phyloP scores from a whole-genome alignment of 2,113 vertebrate species.

The Grammomys surdaster region DNA sequence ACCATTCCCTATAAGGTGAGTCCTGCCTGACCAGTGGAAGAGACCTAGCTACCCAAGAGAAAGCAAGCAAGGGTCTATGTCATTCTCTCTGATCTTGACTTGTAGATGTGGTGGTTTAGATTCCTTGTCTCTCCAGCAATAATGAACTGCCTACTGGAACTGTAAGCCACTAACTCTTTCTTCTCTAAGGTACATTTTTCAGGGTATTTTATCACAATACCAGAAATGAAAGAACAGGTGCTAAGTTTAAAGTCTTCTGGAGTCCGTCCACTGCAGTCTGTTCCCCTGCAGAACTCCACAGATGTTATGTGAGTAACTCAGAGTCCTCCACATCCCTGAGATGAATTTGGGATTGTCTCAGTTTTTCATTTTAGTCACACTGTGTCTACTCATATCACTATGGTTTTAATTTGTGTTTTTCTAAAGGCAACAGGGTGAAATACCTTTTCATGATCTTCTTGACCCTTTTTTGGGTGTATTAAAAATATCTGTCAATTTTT shows the following conservation, averaged over 20 bases:
- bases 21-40: neutral
- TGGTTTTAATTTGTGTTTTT: neutral
- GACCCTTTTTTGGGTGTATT: neutral
- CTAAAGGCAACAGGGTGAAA: neutral
- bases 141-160: neutral
- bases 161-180: neutral
- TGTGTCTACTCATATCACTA: neutral
- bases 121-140: neutral
- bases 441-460: neutral
- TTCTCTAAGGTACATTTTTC: neutral
- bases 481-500: slow-evolving; percentile 24
- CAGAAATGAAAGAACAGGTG: neutral
- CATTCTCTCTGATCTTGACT: neutral
- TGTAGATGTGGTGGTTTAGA: neutral
- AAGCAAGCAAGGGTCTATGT: neutral
- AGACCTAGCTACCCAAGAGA: neutral
- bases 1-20: neutral
- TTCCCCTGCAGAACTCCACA: too few relatives aligned
- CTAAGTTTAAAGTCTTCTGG: neutral
- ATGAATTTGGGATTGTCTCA: neutral
- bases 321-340: neutral
- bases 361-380: neutral
- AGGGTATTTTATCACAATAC: neutral
- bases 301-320: accelerated
- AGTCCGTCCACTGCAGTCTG: neutral